Evolutionary conservation across 2,888 invertebrate genomes (phyloP).

Genomic region (Hecatera dysodea): DNA sequence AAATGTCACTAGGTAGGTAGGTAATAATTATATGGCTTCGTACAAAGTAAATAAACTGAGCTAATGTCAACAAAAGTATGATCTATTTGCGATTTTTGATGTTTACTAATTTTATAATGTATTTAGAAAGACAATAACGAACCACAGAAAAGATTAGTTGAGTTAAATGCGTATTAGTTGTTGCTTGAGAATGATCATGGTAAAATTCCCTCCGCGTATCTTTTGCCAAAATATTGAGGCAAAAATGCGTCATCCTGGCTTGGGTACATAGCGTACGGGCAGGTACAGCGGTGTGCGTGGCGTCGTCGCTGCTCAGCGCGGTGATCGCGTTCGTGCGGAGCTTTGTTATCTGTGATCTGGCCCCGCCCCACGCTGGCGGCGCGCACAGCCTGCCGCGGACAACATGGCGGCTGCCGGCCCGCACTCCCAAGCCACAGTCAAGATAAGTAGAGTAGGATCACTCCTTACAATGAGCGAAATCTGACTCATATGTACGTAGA

Average conservation of each 20-base stretch:
- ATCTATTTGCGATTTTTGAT: conserved; percentile 55
- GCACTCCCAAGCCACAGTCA: conserved; percentile 49
- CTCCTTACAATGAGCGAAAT: background rate
- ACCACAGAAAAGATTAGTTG: conserved; percentile 43
- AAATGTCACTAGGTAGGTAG: conserved; percentile 67
- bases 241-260: conserved; percentile 9
- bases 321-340: conserved; percentile 67
- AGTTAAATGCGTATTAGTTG: conserved; percentile 4
- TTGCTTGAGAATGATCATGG: conserved; percentile 4
- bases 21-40: conserved; percentile 60
- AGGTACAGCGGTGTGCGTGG: conserved; percentile 37
- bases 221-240: conserved; percentile 31
- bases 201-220: background rate
- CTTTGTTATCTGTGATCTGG: conserved; percentile 86
- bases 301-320: conserved; percentile 36
- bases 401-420: conserved; percentile 71
- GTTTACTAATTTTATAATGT: conserved; percentile 53
- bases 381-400: conserved; percentile 62
- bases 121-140: conserved; percentile 33
- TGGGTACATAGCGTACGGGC: conserved; percentile 32
- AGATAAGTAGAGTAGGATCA: background rate
- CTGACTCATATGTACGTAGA: background rate
- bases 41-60: conserved; percentile 58
- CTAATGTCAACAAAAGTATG: conserved; percentile 48
- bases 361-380: conserved; percentile 74